Evolutionary conservation across 2,113 vertebrate species (phyloP), one percentile per base, ranked within the genome.

Genomic region (Trichechus manatus): DNA sequence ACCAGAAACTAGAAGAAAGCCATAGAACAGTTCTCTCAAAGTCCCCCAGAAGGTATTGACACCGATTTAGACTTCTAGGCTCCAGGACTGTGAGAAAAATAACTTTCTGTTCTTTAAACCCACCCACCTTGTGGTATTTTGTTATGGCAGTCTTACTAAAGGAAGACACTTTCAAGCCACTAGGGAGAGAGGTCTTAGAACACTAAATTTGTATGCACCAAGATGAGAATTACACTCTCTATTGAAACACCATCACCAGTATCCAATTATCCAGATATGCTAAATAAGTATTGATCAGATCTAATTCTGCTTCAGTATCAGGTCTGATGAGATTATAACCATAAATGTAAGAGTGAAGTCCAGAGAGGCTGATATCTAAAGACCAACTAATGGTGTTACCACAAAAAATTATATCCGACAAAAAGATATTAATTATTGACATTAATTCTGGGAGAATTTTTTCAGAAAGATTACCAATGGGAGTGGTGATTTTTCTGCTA

Each of bases 401-500:
- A 85, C 59, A 95, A 75, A 90, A 94, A 87, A 3, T 0, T 87
- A 4, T 36, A 27, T 96, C 87, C 78, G 36, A 91, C 19, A 80
- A 0, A 0, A 29, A 82, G 39, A 17, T 94, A 64, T 72, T 74
- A 39, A 74, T 39, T 74, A 39, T 11, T 74, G 70, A 84, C 15
- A 11, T 61, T 95, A 96, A 85, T 87, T 42, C 59, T 8, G 72
- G 74, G 80, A 85, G 72, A 94, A 88, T 61, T 92, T 5, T 27
- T 95, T 29, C 19, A 87, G 53, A 5, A 47, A 97, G 22, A 96
- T 95, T 56, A 78, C 23, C 27, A 47, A 17, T 2, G 1, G 31
- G 50, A 87, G 94, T 87, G 23, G 92, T 77, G 14, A 93, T 95
- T 94, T 95, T 94, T 96, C 61, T 87, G 66, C 9, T 82, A 47